A percentile compares a stretch with the other conserved stretches of the same genome.
These are phyloP conservation scores for Eristalis pertinax DNA, from an alignment of 2,888 invertebrate species.

Conservation along the genomic window DNA sequence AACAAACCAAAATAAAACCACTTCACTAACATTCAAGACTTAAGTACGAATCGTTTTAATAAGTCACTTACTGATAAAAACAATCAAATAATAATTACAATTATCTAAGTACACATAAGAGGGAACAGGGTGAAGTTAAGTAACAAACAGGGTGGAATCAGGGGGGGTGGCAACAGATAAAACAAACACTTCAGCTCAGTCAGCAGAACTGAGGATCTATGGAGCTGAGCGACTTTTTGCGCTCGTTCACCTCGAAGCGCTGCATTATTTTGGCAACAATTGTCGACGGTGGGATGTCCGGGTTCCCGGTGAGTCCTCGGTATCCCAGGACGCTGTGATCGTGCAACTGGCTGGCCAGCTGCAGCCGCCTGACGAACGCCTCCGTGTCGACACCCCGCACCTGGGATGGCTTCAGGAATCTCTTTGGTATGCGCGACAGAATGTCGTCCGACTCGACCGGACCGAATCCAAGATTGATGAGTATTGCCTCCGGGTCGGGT, in stretches of 20 bases:
- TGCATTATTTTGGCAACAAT: conserved; percentile 92
- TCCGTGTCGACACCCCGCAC: conserved; percentile 89
- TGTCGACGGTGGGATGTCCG: conserved; percentile 89
- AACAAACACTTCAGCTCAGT: background rate
- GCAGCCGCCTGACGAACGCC: conserved; percentile 88
- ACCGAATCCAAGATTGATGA: conserved; percentile 91
- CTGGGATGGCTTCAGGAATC: conserved; percentile 90
- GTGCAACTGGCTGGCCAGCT: conserved; percentile 87
- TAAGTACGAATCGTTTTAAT: conserved; percentile 68
- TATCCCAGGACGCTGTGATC: conserved; percentile 90
- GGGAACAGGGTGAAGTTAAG: conserved; percentile 40
- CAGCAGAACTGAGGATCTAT: conserved; percentile 73
- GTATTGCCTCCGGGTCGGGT: conserved; percentile 94
- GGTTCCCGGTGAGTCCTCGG: conserved; percentile 89
- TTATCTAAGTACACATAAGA: conserved; percentile 54
- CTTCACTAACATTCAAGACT: conserved; percentile 13
- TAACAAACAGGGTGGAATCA: conserved; percentile 15
- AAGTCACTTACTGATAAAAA: conserved; percentile 69
- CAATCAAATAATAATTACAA: conserved; percentile 60
- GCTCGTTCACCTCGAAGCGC: conserved; percentile 85
- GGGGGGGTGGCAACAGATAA: background rate
- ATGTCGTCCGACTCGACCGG: conserved; percentile 87
- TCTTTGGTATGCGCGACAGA: conserved; percentile 89
- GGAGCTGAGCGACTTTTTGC: conserved; percentile 81
- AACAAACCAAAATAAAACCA: conserved; percentile 30